Base-by-base conservation (phyloP, 2,888 invertebrate genomes). In the Hololepta plana region DNA sequence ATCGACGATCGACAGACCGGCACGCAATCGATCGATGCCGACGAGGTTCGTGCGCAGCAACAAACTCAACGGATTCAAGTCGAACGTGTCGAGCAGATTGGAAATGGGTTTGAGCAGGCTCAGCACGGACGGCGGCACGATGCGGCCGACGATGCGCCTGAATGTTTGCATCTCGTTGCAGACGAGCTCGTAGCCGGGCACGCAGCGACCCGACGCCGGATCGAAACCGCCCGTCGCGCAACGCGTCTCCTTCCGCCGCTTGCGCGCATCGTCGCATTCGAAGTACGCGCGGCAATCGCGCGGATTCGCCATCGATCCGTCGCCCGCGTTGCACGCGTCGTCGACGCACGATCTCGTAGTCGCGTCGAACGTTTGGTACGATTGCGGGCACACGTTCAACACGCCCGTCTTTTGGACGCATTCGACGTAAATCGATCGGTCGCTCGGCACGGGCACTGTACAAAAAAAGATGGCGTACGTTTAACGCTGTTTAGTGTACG, bases 111-210 rank as follows among this genome's bases (percentile, higher is more conserved):
- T 19, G 6, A 20, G 21, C n/a, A n/a, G n/a, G n/a, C n/a, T n/a
- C n/a, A n/a, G n/a, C n/a, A n/a, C n/a, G n/a, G n/a, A n/a, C n/a
- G n/a, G n/a, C n/a, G n/a, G n/a, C n/a, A n/a, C n/a, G n/a, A n/a
- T n/a, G n/a, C n/a, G n/a, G n/a, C n/a, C 7, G n/a, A n/a, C n/a
- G n/a, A n/a, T n/a, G n/a, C n/a, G n/a, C n/a, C 30, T 28, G 8
- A 28, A 15, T 15, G 30, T 21, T 8, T 23, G 26, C 5, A 33
- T 20, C 20, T 33, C 33, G 20, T 33, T 33, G 12, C 33, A 33
- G 8, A 33, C 15, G 7, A 10, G 16, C 5, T 23, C 15, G 27
- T 30, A 30, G 5, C 22, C 23, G 4, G 9, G 13, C 13, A 26
- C 23, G n/a, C 33, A 33, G 9, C 23, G 23, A 17, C 21, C 21